These are phyloP conservation scores for Benitochromis conjunctus DNA, from an alignment of 2,113 vertebrate species.

Conservation along the genomic window DNA sequence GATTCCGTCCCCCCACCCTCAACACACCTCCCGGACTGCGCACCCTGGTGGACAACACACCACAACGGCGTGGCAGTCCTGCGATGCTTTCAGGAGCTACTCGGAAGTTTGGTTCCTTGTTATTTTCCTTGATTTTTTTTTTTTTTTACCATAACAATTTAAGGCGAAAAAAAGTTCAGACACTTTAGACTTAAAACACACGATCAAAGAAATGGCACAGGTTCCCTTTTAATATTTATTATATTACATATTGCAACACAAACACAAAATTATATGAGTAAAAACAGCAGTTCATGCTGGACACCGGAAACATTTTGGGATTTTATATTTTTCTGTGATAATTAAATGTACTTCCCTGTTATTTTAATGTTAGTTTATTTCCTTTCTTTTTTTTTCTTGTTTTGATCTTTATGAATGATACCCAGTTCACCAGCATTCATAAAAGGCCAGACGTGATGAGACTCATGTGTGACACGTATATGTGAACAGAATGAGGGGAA, in stretches of 20 bases:
- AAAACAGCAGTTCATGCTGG: not conserved
- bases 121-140: fast-evolving
- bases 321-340: not conserved
- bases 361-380: not conserved
- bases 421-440: not conserved
- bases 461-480: not conserved
- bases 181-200: not conserved
- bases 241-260: not conserved
- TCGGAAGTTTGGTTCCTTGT: not conserved
- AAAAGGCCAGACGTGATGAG: not conserved
- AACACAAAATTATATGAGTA: not conserved
- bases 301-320: not conserved
- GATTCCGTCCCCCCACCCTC: slow-evolving; percentile 18
- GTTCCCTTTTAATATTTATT: not conserved
- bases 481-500: not conserved
- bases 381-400: fast-evolving
- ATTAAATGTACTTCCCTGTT: no score
- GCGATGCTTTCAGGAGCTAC: slow-evolving; percentile 21
- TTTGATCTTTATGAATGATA: not conserved
- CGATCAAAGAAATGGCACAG: not conserved
- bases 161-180: not conserved
- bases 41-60: slow-evolving; percentile 59
- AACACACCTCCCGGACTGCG: slow-evolving; percentile 9
- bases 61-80: not conserved
- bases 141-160: not conserved